Evolutionary conservation across 1,140 invertebrate species (phyloP), one percentile per base, ranked within the genome.

Genomic region (Asbolus verrucosus): DNA sequence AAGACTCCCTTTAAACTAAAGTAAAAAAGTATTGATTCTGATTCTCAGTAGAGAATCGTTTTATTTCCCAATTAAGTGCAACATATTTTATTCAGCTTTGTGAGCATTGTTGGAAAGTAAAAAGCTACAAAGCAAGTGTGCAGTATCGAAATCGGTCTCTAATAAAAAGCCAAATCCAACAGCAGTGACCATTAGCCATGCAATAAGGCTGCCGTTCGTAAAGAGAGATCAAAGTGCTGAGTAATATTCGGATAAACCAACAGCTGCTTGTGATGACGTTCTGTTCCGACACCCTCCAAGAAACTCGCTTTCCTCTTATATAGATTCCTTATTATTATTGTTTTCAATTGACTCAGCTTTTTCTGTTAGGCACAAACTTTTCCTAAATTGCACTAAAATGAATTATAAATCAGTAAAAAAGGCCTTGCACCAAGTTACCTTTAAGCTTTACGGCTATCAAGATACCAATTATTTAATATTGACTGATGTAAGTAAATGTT

Each of bases 171-270:
- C 5, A 46, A 46, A 46, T 33, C 18, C 31, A 38, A 62, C 59
- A 62, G 41, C 38, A 62, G 61, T 69, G 71, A 72, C 61, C 59
- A 73, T 70, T 73, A 70, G 36, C 67, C 60, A 61, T 70, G 71
- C 61, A 73, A 67, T 73, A 70, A 67, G 39, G 50, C 61, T 41
- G 5, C 27, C 6, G 31, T 36, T 39, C 72, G 43, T 65, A 67
- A 71, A 67, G 24, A 27, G 18, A 43, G 67, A 63, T 69, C 67
- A 65, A 65, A 73, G 60, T 65, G 69, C 59, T 54, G 54, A 72
- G 70, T 65, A 69, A 69, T 68, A 68, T 65, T 67, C 65, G 43
- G 36, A 31, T 60, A 9, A 54, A 36, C 27, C 39, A 16, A 46
- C 65, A 67, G 43, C 24, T 67, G 65, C 43, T 54, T 50, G 31